Conservation (phyloP, 2,113 vertebrate genomes). For the Muntiacus reevesi region DNA sequence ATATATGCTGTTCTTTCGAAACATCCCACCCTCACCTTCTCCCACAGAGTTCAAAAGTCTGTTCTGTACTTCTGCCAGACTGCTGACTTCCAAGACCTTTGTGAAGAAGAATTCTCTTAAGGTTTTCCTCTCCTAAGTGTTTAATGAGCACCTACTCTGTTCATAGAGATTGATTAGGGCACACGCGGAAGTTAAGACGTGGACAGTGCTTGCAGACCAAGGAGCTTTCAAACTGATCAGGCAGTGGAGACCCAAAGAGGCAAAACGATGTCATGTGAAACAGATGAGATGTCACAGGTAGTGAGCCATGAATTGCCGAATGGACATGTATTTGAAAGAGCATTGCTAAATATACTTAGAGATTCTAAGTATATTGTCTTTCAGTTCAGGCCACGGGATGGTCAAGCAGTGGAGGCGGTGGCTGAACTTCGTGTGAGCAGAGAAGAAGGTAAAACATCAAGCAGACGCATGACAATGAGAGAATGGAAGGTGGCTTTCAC, state of each 20-base stretch:
- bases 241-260: not conserved
- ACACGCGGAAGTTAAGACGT: not conserved
- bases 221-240: not conserved
- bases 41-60: no score
- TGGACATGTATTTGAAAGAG: not conserved
- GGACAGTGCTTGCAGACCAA: not conserved
- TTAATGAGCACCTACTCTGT: not conserved
- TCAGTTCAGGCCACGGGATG: not conserved
- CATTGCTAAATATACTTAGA: not conserved
- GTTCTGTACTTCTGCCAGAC: no score
- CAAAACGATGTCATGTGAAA: not conserved
- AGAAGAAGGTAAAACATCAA: not conserved
- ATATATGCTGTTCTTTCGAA: no score
- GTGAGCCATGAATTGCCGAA: not conserved
- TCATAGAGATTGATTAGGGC: not conserved
- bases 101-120: not conserved
- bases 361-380: not conserved
- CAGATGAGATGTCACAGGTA: not conserved
- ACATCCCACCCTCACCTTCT: no score
- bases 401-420: not conserved
- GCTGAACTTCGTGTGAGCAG: not conserved
- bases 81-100: not conserved
- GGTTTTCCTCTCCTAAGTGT: not conserved
- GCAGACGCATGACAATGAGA: fast-evolving
- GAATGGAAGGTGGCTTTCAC: not conserved